phyloP scores from a whole-genome alignment of 2,113 vertebrate species.

The Zosterops hypoxanthus region DNA sequence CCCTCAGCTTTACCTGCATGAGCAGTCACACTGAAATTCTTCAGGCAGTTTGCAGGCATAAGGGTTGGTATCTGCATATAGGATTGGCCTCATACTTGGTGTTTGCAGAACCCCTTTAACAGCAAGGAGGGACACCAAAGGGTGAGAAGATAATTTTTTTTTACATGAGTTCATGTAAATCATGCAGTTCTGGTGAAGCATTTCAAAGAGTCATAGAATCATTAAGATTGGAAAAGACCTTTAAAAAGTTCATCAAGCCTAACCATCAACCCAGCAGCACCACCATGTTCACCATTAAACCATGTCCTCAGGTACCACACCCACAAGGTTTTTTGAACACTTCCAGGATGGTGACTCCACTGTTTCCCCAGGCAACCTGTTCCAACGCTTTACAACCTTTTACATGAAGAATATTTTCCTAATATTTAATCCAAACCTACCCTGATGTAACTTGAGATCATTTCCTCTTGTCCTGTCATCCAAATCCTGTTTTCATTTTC shows the following conservation, averaged over 20 bases:
- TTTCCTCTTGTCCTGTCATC: background rate
- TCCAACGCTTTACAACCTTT: background rate
- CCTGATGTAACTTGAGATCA: background rate
- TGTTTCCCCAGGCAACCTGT: background rate
- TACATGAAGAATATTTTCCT: background rate
- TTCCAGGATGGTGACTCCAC: background rate
- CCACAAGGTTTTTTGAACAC: background rate
- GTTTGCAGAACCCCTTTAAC: background rate
- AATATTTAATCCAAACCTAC: background rate
- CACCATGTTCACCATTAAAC: background rate
- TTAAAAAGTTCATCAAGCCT: background rate
- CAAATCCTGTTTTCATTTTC: background rate
- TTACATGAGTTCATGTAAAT: background rate
- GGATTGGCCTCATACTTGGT: background rate
- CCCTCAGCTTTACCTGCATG: background rate
- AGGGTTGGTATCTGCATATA: accelerated
- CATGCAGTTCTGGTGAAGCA: background rate
- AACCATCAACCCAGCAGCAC: background rate
- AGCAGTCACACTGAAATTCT: background rate
- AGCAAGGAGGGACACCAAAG: background rate
- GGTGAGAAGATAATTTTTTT: background rate
- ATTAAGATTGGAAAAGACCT: background rate
- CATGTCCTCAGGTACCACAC: background rate
- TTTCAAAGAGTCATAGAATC: background rate
- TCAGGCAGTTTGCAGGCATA: background rate